Evolutionary conservation across 2,888 invertebrate genomes (phyloP).

Genomic region (Marronus borbonicus): DNA sequence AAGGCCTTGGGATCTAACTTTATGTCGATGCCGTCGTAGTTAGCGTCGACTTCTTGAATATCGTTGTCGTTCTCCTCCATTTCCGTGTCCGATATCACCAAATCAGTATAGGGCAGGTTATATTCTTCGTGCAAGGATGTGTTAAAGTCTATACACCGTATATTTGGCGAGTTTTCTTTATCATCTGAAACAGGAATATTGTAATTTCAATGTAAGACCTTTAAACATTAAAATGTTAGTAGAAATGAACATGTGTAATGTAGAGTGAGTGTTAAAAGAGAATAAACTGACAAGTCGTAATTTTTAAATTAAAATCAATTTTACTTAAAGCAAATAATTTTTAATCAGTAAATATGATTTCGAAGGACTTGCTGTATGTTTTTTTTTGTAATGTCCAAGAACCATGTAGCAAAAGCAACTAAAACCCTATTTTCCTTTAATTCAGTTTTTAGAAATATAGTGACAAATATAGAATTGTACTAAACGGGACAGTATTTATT

Average conservation of each 20-base stretch:
- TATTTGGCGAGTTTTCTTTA: conserved; percentile 58
- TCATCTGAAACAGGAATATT: conserved; percentile 59
- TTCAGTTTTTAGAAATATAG: too few relatives aligned
- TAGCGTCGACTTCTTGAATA: conserved; percentile 62
- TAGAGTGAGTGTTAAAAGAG: not conserved
- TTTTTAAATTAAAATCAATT: too few relatives aligned
- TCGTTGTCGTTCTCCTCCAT: conserved; percentile 66
- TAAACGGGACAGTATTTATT: too few relatives aligned
- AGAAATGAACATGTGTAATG: conserved; percentile 13
- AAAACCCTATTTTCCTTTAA: too few relatives aligned
- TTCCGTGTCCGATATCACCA: conserved; percentile 64
- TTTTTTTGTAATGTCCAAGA: too few relatives aligned
- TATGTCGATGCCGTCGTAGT: conserved; percentile 64
- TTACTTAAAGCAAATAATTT: too few relatives aligned
- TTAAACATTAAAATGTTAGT: not conserved
- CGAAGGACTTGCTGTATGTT: too few relatives aligned
- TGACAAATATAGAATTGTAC: too few relatives aligned
- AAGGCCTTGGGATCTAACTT: conserved; percentile 64
- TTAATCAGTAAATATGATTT: too few relatives aligned
- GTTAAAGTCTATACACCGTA: conserved; percentile 69
- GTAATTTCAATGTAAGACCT: not conserved
- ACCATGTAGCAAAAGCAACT: too few relatives aligned
- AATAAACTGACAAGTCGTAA: too few relatives aligned
- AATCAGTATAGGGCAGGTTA: conserved; percentile 69
- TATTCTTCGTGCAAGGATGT: conserved; percentile 73